Percentiles rank a stretch among this genome's conserved stretches.
These are phyloP conservation scores for Alligator sinensis DNA, from an alignment of 2,113 vertebrate species.

Conservation along the genomic window DNA sequence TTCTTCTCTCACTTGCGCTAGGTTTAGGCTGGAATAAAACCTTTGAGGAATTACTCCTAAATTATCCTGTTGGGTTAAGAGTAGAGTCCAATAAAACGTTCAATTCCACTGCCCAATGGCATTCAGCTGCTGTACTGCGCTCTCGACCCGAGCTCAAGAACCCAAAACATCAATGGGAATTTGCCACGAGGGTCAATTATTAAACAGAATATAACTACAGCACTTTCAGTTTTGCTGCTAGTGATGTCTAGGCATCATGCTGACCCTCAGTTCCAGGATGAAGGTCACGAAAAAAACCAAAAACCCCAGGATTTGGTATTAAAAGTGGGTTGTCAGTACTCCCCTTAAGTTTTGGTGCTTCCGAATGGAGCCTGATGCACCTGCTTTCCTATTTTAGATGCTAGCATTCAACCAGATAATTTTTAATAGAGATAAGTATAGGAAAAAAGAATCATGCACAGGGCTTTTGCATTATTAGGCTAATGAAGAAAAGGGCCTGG, in stretches of 20 bases:
- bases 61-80: rapidly evolving
- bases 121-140: neutral
- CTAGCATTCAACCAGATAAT: neutral
- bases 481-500: constrained; percentile 17
- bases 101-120: neutral
- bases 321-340: constrained; percentile 8
- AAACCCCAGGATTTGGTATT: constrained; percentile 23
- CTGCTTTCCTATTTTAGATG: constrained; percentile 25
- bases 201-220: constrained; percentile 59
- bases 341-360: neutral
- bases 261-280: constrained; percentile 38
- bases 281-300: constrained; percentile 23
- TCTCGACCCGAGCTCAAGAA: constrained; percentile 60
- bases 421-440: constrained; percentile 15
- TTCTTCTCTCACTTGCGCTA: neutral
- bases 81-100: constrained; percentile 31
- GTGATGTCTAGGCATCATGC: constrained; percentile 56
- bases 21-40: neutral
- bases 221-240: constrained; percentile 64
- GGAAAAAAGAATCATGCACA: neutral
- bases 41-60: constrained; percentile 15
- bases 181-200: constrained; percentile 36
- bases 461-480: neutral
- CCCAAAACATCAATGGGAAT: constrained; percentile 52
- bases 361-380: neutral